phyloP scores from a whole-genome alignment of 1,140 invertebrate genomes.

The Achatina immaculata region DNA sequence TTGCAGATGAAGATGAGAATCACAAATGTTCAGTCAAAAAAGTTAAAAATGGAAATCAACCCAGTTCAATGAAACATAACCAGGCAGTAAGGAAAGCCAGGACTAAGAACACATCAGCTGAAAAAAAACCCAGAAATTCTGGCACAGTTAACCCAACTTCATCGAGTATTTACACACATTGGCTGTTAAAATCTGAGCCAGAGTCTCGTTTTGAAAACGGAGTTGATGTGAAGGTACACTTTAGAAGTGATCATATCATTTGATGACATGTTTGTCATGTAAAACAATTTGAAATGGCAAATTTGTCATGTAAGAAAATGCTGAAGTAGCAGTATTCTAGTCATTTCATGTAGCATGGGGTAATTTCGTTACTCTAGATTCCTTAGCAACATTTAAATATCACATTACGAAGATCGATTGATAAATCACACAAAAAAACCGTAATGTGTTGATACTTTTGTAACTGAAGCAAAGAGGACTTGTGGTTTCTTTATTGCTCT shows the following conservation, averaged over 20 bases:
- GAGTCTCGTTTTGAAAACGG: constrained; percentile 66
- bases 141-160: background rate
- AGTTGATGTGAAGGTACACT: constrained; percentile 63
- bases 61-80: background rate
- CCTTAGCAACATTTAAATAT: background rate
- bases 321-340: background rate
- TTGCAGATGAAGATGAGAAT: background rate
- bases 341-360: background rate
- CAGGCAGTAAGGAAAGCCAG: background rate
- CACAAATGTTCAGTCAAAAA: background rate
- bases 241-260: background rate
- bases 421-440: too few relatives aligned
- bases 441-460: too few relatives aligned
- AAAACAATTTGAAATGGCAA: background rate
- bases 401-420: background rate
- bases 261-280: background rate
- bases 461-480: too few relatives aligned
- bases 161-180: constrained; percentile 49
- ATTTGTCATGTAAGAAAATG: background rate
- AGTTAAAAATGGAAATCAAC: background rate
- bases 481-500: too few relatives aligned
- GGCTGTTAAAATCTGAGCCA: constrained; percentile 69
- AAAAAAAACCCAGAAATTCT: background rate
- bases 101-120: background rate
- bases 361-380: background rate